Percentiles rank a stretch among this genome's conserved stretches.
phyloP scores from a whole-genome alignment of 2,888 invertebrate species.

The Xestia sexstrigata region DNA sequence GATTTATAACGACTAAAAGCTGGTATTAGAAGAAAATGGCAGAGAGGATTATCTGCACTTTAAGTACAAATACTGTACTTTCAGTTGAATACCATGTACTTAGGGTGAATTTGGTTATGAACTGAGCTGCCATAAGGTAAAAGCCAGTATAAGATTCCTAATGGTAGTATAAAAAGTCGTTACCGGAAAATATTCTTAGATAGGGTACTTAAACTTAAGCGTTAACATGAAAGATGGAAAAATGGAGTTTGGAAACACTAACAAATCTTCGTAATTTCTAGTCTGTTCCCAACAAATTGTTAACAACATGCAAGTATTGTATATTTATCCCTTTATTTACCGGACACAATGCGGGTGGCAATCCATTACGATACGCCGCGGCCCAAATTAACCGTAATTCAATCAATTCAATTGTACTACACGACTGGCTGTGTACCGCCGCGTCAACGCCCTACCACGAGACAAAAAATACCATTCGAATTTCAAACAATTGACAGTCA shows the following conservation, averaged over 20 bases:
- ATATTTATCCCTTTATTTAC: constrained; percentile 78
- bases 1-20: not conserved
- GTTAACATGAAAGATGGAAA: not conserved
- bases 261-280: not conserved
- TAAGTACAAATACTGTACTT: not conserved
- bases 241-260: not conserved
- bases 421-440: constrained; percentile 84
- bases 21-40: not conserved
- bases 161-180: no score
- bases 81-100: not conserved
- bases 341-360: constrained; percentile 85
- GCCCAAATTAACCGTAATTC: constrained; percentile 87
- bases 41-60: not conserved
- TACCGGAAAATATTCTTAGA: not conserved
- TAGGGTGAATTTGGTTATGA: not conserved
- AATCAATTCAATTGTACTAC: constrained; percentile 89
- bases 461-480: constrained; percentile 84
- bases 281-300: constrained; percentile 8
- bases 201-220: not conserved
- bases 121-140: not conserved
- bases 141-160: not conserved
- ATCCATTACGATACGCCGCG: constrained; percentile 83
- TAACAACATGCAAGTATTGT: constrained; percentile 49
- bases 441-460: constrained; percentile 87
- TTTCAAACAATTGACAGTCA: constrained; percentile 85